phyloP scores from a whole-genome alignment of 2,888 invertebrate genomes.

The Bimastos eiseni region DNA sequence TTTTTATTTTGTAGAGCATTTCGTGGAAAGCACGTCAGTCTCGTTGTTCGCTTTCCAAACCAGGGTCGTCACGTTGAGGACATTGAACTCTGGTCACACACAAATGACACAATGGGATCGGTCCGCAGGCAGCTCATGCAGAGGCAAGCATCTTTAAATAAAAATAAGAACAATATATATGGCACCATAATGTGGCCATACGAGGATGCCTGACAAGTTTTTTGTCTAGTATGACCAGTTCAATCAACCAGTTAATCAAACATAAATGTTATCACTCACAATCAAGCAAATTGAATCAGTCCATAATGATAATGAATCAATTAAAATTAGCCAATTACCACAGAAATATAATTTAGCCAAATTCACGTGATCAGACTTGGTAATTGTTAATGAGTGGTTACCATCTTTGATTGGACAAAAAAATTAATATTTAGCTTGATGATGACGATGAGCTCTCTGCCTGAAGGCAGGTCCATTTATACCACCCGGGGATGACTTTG shows the following conservation, averaged over 20 bases:
- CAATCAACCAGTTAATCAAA: neutral
- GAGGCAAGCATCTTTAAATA: slow-evolving; percentile 35
- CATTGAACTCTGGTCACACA: slow-evolving; percentile 87
- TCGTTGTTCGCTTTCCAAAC: slow-evolving; percentile 84
- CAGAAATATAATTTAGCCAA: too few species aligned
- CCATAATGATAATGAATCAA: neutral
- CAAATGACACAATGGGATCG: slow-evolving; percentile 87
- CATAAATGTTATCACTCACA: too few species aligned
- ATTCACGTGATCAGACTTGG: too few species aligned
- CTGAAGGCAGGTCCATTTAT: too few species aligned
- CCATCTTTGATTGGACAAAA: neutral
- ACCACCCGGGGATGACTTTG: too few species aligned
- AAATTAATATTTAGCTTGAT: neutral
- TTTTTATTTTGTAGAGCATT: slow-evolving; percentile 71
- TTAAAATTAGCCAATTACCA: too few species aligned
- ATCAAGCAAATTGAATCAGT: too few species aligned
- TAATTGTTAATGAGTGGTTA: too few species aligned
- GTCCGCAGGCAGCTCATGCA: slow-evolving; percentile 45
- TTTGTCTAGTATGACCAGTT: neutral
- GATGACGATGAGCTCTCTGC: neutral
- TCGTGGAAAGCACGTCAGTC: slow-evolving; percentile 83
- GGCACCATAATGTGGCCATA: too few species aligned
- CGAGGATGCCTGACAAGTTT: too few species aligned
- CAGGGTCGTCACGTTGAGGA: slow-evolving; percentile 80
- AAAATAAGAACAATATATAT: too few species aligned